Evolutionary conservation across 2,113 vertebrate genomes (phyloP), one percentile per base, ranked within the genome.

Genomic region (Coptodon rendalli): DNA sequence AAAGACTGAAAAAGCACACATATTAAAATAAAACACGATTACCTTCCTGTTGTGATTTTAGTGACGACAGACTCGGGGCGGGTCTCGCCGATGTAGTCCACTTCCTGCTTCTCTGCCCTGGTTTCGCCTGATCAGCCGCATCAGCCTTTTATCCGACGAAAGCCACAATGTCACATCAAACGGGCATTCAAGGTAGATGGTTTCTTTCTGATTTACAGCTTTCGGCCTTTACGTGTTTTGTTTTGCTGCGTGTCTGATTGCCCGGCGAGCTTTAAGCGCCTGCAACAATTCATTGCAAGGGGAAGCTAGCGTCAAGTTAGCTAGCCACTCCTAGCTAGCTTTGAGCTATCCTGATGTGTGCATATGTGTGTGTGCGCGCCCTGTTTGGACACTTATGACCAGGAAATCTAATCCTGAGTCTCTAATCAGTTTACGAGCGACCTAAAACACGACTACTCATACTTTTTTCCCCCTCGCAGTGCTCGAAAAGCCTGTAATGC

Each of bases 91-190:
- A 7, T 94, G 91, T 90, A 91, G 90, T 95, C 86, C 92, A 90
- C 94, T 97, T 96, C 95, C 96, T 96, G 95, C 90, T 94, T 94
- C 87, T 94, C 84, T 88, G 79, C 88, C 81, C 89, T 89, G 93
- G 87, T 87, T 89, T 92, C 84, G 86, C 76, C 89, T 73, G 92
- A 91, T 93, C 94, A 91, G 92, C 92, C 91, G 89, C 92, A 89
- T 89, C 91, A 76, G 86, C 83, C 53, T 45, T 90, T 89, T 82
- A 85, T 88, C 90, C 83, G 89, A 92, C 88, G 87, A 89, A 82
- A 92, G 63, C 31, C 92, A 96, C 87, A 84, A 98, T 99, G 98
- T 98, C 98, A 93, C 98, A 99, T 93, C 98, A 99, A 93, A 99
- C 98, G 90, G 98, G 98, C 89, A 99, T 99, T 95, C 97, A 98